Conservation (phyloP, 2,888 invertebrate genomes). For the Eupithecia insigniata region DNA sequence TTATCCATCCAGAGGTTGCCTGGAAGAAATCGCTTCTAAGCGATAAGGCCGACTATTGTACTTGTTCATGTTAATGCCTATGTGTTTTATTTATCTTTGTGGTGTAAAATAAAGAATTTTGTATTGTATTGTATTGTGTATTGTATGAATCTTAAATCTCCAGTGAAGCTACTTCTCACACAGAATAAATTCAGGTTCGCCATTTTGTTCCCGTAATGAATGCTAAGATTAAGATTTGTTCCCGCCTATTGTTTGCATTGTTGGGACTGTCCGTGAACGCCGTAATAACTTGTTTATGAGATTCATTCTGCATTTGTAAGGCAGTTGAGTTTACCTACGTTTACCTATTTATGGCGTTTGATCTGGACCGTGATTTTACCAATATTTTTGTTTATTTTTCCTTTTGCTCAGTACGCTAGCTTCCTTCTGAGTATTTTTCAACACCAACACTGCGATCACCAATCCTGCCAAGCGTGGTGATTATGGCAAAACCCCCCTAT, state of each 20-base stretch:
- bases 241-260: constrained; percentile 79
- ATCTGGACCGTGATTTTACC: background rate
- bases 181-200: constrained; percentile 83
- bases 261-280: constrained; percentile 56
- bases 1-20: too few relatives aligned
- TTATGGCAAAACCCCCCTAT: too few relatives aligned
- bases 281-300: constrained; percentile 47
- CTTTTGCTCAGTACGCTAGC: too few relatives aligned
- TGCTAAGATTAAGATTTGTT: constrained; percentile 83
- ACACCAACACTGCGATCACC: too few relatives aligned
- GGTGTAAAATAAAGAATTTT: too few relatives aligned
- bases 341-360: background rate
- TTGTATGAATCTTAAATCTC: background rate
- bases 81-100: too few relatives aligned
- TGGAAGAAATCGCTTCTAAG: too few relatives aligned
- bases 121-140: too few relatives aligned
- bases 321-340: constrained; percentile 14
- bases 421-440: too few relatives aligned
- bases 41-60: too few relatives aligned
- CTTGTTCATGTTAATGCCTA: too few relatives aligned
- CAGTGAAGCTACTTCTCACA: constrained; percentile 71
- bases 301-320: constrained; percentile 36
- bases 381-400: background rate
- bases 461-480: too few relatives aligned
- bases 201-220: constrained; percentile 78